Base-by-base conservation (phyloP, 2,888 invertebrate genomes). In the Thalpophila matura region DNA sequence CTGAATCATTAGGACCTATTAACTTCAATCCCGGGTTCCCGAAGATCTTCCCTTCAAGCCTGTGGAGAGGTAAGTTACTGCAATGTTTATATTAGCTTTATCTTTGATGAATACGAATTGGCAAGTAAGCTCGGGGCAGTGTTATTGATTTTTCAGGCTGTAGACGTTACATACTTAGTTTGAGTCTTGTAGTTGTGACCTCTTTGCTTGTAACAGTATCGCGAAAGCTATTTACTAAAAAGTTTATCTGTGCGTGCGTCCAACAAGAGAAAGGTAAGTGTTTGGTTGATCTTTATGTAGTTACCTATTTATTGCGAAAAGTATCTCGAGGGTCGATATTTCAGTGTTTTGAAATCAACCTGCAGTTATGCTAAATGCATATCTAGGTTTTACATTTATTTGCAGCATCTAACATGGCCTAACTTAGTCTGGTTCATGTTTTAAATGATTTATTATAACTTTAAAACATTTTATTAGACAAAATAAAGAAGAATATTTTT, bases 301-400 rank as follows among this genome's bases (percentile, higher is more conserved):
- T 43, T 51, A 43, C n/a, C n/a, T n/a, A n/a, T n/a, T 57, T 61
- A 53, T 79, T 80, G 66, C 66, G 64, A 66, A 77, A 73, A 80
- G 65, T 53, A 16, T 53, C 47, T 49, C 50, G 82, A 84, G 85
- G 85, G 86, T 83, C 81, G 80, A 69, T 40, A 69, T 83, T 85
- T 83, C 84, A 83, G 80, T 85, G 81, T 89, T 88, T 89, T 87
- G 86, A 85, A 88, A 88, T 84, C 75, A 64, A 80, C 62, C 54
- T 74, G 64, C 75, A 74, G 85, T 85, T 84, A 80, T 85, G 85
- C 79, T 85, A 65, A 40, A 58, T 85, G 83, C 75, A 59, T 82
- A 85, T 81, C 80, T 86, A 75, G 87, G 83, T 80, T 83, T 83
- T 69, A 51, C 58, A 68, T 70, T 78, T 72, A 71, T 78, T 78